Evolutionary conservation across 1,140 invertebrate genomes (phyloP).

Genomic region (Apocrypta bakeri): DNA sequence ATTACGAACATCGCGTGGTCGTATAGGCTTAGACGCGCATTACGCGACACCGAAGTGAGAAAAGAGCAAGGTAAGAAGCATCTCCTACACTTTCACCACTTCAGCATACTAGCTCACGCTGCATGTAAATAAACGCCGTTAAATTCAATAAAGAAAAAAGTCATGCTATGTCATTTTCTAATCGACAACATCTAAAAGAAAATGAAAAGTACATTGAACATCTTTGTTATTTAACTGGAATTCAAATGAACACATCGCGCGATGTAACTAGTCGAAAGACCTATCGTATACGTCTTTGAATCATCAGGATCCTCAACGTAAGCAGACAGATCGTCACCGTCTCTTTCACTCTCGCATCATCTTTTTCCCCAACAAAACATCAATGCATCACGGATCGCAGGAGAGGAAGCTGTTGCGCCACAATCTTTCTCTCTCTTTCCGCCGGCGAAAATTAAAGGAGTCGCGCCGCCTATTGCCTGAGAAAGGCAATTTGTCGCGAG

Average conservation of each 20-base stretch:
- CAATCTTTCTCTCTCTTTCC: neutral
- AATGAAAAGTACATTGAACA: too few species aligned
- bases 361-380: neutral
- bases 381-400: neutral
- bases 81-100: too few species aligned
- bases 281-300: too few species aligned
- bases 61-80: neutral
- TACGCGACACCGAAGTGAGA: neutral
- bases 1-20: neutral
- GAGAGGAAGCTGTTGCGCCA: neutral
- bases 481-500: slow-evolving; percentile 26
- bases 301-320: too few species aligned
- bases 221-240: neutral
- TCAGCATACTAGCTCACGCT: too few species aligned
- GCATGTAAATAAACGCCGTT: too few species aligned
- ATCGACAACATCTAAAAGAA: too few species aligned
- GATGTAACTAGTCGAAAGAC: neutral
- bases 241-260: neutral
- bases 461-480: neutral
- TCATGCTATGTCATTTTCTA: too few species aligned
- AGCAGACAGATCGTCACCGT: too few species aligned
- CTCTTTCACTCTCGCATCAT: neutral
- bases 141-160: too few species aligned
- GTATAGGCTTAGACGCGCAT: neutral
- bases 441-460: slow-evolving; percentile 21